A percentile compares a stretch with the other conserved stretches of the same genome.
Conservation (phyloP, 1,140 invertebrate species). For the Charaxes varanes region DNA sequence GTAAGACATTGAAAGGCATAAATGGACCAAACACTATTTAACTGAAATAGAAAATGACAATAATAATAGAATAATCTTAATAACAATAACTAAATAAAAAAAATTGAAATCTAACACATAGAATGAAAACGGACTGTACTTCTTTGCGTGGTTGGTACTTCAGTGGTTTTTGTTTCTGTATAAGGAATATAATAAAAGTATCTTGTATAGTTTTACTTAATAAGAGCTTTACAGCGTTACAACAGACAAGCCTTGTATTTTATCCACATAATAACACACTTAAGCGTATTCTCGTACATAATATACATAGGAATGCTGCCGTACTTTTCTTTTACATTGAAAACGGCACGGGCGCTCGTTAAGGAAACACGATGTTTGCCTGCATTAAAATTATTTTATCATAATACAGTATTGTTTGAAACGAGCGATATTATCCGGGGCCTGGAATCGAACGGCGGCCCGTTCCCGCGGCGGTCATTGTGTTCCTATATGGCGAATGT, state of each 20-base stretch:
- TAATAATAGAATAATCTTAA: no score
- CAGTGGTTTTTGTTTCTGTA: no score
- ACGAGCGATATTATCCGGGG: constrained; percentile 62
- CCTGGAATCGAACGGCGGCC: constrained; percentile 11
- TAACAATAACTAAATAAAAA: no score
- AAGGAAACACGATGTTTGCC: constrained; percentile 59
- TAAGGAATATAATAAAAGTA: no score
- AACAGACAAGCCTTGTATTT: constrained; percentile 6
- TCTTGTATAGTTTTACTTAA: no score
- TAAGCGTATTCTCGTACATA: constrained; percentile 7
- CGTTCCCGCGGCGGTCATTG: constrained; percentile 69
- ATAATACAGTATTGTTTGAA: constrained; percentile 69
- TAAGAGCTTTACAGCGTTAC: no score
- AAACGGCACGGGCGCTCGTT: constrained; percentile 47
- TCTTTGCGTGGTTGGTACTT: no score
- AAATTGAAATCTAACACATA: no score
- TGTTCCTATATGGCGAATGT: constrained; percentile 73
- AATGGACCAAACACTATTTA: no score
- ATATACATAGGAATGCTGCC: constrained; percentile 31
- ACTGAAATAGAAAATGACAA: no score
- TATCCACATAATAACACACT: constrained; percentile 12
- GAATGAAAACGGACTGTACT: no score
- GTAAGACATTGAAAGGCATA: no score
- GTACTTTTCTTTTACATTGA: constrained; percentile 28
- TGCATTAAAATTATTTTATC: constrained; percentile 68